Conservation (phyloP, 2,113 vertebrate species). For the Raja brachyura region DNA sequence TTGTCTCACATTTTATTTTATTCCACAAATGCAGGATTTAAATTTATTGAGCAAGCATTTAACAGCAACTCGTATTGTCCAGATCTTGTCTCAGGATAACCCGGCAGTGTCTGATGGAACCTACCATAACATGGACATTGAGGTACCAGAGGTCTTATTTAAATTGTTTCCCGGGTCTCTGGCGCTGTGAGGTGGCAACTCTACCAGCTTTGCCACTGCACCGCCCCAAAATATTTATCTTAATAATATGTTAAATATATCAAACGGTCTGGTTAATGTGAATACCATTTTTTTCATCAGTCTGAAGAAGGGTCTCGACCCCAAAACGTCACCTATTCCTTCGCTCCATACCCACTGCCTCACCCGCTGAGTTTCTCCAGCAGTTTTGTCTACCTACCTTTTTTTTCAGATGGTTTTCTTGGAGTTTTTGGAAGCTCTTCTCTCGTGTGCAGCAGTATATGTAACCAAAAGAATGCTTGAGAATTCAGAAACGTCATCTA, state of each 20-base stretch:
- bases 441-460: constrained; percentile 64
- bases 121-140: constrained; percentile 60
- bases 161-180: neutral
- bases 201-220: no score
- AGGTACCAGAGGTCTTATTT: constrained; percentile 58
- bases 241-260: no score
- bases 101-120: constrained; percentile 43
- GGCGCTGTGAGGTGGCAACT: neutral
- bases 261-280: neutral
- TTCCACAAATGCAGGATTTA: constrained; percentile 62
- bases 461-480: constrained; percentile 44
- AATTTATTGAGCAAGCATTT: constrained; percentile 62
- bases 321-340: no score
- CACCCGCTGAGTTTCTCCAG: no score
- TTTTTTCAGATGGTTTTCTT: constrained; percentile 76
- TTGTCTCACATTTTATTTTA: neutral
- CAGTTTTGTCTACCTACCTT: neutral
- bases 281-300: constrained; percentile 48
- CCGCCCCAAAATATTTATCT: no score
- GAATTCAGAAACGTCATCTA: constrained; percentile 32
- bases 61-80: constrained; percentile 60
- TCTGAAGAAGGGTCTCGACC: no score
- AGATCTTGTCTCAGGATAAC: constrained; percentile 62
- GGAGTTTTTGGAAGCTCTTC: constrained; percentile 84
- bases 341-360: no score